These are phyloP conservation scores for Antechinus stuartii DNA, from an alignment of 2,113 vertebrate species.

Conservation along the genomic window DNA sequence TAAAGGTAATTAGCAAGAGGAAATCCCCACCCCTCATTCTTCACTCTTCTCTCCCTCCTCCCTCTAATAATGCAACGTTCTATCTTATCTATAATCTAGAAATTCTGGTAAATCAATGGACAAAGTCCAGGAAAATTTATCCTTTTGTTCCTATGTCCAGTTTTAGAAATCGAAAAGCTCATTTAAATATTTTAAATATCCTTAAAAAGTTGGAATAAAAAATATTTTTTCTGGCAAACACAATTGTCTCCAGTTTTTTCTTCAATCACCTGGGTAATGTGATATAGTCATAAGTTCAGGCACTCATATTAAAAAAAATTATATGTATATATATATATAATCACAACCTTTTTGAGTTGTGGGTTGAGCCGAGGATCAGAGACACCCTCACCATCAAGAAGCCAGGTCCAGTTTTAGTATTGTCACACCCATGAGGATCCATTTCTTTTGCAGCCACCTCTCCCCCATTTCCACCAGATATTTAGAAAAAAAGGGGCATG, in stretches of 20 bases:
- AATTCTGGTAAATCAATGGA: neutral
- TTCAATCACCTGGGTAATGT: neutral
- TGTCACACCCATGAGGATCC: neutral
- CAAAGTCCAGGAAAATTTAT: neutral
- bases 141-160: neutral
- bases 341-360: neutral
- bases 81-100: neutral
- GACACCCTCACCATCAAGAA: neutral
- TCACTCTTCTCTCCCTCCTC: neutral
- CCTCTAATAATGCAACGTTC: neutral
- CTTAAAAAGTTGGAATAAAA: conserved; percentile 32
- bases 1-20: neutral
- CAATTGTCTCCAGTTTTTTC: neutral
- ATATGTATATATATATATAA: neutral
- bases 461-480: neutral
- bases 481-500: neutral
- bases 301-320: neutral
- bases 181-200: conserved; percentile 36
- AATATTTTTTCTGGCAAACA: neutral
- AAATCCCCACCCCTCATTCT: conserved; percentile 11
- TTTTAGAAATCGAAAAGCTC: conserved; percentile 17
- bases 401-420: neutral
- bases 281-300: neutral
- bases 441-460: neutral
- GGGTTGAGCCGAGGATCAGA: neutral